phyloP scores from a whole-genome alignment of 2,888 invertebrate genomes.

The Spilosoma lubricipeda region DNA sequence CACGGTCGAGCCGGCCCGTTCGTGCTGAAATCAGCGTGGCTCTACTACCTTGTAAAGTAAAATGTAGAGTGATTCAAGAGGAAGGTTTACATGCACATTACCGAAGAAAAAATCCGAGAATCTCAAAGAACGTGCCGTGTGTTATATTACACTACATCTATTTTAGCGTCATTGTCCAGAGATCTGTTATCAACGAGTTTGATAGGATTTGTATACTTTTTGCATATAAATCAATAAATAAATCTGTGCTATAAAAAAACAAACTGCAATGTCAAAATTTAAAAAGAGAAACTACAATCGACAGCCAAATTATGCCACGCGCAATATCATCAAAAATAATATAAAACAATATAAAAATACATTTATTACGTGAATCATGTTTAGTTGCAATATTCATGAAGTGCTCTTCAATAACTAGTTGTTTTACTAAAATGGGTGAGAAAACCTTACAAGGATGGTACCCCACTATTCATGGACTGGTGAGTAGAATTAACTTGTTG shows the following conservation, averaged over 20 bases:
- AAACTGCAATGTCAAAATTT: constrained; percentile 3
- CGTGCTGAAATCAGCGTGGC: no score
- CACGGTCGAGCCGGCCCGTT: no score
- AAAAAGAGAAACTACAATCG: constrained; percentile 24
- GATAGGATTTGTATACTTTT: not conserved
- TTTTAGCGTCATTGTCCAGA: no score
- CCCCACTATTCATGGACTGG: constrained; percentile 43
- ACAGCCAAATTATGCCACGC: constrained; percentile 12
- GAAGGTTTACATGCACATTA: no score
- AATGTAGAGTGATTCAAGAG: no score
- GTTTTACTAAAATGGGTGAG: constrained; percentile 49
- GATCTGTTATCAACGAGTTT: not conserved
- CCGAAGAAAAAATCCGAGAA: no score
- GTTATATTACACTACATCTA: not conserved
- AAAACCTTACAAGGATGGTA: constrained; percentile 47
- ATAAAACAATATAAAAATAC: constrained; percentile 31
- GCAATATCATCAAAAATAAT: constrained; percentile 12
- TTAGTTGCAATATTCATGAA: constrained; percentile 26
- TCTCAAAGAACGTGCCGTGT: no score
- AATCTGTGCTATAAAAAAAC: not conserved
- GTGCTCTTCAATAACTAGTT: constrained; percentile 14
- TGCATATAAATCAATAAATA: not conserved
- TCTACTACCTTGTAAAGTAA: no score
- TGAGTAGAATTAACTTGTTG: constrained; percentile 32
- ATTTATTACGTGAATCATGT: constrained; percentile 26